Evolutionary conservation across 2,797 vertebrate genomes (phyloP).

Genomic region (Anolis apletophallus): DNA sequence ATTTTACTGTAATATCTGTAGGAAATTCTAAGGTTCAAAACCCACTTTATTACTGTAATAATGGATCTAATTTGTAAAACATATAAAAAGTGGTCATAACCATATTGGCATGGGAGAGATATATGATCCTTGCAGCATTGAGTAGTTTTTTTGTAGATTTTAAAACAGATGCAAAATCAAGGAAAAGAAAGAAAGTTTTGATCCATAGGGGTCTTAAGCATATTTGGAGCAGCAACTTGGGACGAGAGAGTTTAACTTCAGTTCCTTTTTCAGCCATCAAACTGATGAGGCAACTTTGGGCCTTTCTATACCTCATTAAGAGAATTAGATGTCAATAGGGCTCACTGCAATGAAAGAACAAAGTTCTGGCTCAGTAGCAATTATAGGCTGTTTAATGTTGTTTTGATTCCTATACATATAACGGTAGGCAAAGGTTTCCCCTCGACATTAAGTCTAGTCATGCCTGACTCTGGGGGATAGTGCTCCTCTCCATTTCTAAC

Average conservation of each 20-base stretch:
- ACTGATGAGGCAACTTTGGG: neutral
- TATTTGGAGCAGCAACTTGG: too few species aligned
- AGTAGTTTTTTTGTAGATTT: neutral
- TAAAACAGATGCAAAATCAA: neutral
- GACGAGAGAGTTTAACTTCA: neutral
- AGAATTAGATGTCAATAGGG: neutral
- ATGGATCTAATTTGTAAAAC: constrained; percentile 69
- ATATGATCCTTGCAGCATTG: constrained; percentile 30
- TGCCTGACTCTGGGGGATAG: too few species aligned
- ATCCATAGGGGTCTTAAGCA: neutral
- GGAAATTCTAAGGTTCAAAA: constrained; percentile 63
- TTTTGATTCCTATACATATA: too few species aligned
- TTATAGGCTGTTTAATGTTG: too few species aligned
- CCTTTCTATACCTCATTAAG: neutral
- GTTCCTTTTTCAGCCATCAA: neutral
- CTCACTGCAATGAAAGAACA: neutral
- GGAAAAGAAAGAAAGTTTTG: neutral
- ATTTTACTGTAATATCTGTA: constrained; percentile 62
- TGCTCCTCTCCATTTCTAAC: too few species aligned
- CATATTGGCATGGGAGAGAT: constrained; percentile 50
- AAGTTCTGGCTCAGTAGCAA: too few species aligned
- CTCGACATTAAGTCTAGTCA: too few species aligned
- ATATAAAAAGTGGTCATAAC: constrained; percentile 57
- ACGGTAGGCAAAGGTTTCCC: too few species aligned
- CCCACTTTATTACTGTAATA: constrained; percentile 61